These are phyloP conservation scores for Drosophila limbata DNA, from an alignment of 2,888 invertebrate genomes.

Conservation along the genomic window DNA sequence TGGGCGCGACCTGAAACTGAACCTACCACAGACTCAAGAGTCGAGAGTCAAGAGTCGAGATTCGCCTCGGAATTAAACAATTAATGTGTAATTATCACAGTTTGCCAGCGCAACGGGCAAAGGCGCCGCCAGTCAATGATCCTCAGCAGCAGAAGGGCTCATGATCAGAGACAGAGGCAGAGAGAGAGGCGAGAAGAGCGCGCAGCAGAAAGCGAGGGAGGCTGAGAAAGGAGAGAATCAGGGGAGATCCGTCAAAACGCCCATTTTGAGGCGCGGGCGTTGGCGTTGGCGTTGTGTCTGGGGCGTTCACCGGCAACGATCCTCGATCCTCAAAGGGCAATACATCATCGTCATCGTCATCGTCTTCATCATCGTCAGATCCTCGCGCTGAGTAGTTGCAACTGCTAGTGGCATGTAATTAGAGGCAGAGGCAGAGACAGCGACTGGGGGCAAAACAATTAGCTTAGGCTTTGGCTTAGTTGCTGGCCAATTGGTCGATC, in stretches of 20 bases:
- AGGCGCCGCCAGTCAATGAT: constrained; percentile 38
- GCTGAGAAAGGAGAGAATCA: constrained; percentile 6
- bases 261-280: constrained; percentile 64
- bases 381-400: constrained; percentile 32
- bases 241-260: constrained; percentile 72
- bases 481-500: constrained; percentile 37
- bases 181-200: constrained; percentile 1
- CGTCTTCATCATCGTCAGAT: constrained; percentile 8
- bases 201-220: constrained; percentile 2
- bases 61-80: constrained; percentile 77
- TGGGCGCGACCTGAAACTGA: constrained; percentile 46
- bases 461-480: constrained; percentile 47
- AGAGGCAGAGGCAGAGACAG: constrained; percentile 19
- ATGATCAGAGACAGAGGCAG: constrained; percentile 10
- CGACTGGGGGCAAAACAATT: constrained; percentile 45
- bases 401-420: constrained; percentile 46
- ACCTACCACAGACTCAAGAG: constrained; percentile 55
- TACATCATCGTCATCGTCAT: constrained; percentile 58
- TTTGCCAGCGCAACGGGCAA: constrained; percentile 62
- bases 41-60: constrained; percentile 52
- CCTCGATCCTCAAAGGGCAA: constrained; percentile 35
- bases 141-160: constrained; percentile 9
- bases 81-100: constrained; percentile 83
- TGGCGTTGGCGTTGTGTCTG: constrained; percentile 50
- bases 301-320: constrained; percentile 36